Base-by-base conservation (phyloP, 2,888 invertebrate species). In the Hirtodrosophila cameraria region DNA sequence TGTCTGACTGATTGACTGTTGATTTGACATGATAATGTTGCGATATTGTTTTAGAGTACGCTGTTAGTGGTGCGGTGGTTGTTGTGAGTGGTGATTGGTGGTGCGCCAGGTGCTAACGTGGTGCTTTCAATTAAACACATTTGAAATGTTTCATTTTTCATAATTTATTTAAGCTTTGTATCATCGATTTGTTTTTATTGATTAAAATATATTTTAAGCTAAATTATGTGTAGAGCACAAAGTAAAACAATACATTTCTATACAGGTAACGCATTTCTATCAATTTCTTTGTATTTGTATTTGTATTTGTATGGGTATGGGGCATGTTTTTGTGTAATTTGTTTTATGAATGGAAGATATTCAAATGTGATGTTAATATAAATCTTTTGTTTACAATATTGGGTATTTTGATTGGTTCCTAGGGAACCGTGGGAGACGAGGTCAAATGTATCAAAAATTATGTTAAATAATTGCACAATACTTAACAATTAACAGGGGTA, bases 1-100 rank as follows among this genome's bases (percentile, higher is more conserved):
- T 68, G 65, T 50, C 25, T 66, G 60, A 53, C 45, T 65, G 64
- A 38, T 25, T 68, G 72, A 62, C 74, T 73, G 64, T 64, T 70
- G 85, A 70, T 80, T 80, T 59, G 64, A 69, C 75, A 75, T 86
- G 84, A 86, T 81, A 80, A 80, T 86, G 86, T 75, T 74, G 68
- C 63, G 63, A 62, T 61, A 62, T 73, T 77, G 52, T 43, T n/a
- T 70, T 68, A 58, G 42, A 64, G 39, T 77, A 48, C 43, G 62
- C 55, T 12, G 62, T 76, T 59, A 65, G 65, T 50, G 49, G 25
- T 52, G 57, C 46, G 42, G 46, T 49, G 52, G 42, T 68, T 57
- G 6, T n/a, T n/a, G 60, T 82, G 68, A 62, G 39, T 68, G 48
- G 46, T 64, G 57, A 49, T 54, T 62, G 41, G 58, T 63, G 75